phyloP scores from a whole-genome alignment of 2,797 vertebrate species.

The Ctenopoma kingsleyae region DNA sequence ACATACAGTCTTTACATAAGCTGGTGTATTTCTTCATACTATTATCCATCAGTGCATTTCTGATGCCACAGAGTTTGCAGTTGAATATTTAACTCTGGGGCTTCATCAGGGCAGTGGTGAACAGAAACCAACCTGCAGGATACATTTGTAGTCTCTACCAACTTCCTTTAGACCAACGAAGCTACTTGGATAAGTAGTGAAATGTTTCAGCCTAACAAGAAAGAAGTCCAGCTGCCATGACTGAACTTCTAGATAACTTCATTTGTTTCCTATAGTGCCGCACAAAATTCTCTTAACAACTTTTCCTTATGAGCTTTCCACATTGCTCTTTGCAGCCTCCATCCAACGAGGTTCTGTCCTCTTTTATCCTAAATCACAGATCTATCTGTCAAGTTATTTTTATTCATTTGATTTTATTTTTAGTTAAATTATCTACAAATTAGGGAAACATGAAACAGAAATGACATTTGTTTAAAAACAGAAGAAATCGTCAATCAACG shows the following conservation, averaged over 20 bases:
- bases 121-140: no score
- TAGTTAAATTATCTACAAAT: slow-evolving; percentile 7
- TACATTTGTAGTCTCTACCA: no score
- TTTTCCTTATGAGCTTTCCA: neutral
- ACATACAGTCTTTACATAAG: neutral
- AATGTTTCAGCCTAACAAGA: no score
- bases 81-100: neutral
- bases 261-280: neutral
- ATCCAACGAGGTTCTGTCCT: neutral
- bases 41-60: neutral
- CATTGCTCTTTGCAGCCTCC: neutral
- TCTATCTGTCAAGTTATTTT: neutral
- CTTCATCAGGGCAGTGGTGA: no score
- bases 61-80: neutral
- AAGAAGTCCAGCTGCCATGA: neutral
- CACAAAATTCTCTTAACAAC: no score
- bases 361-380: neutral
- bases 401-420: neutral
- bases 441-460: no score
- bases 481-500: no score
- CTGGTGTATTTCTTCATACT: neutral
- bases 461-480: no score
- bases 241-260: no score
- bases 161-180: no score
- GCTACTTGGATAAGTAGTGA: no score